Percentiles rank a stretch among this genome's conserved stretches.
Evolutionary conservation across 2,797 vertebrate genomes (phyloP).

Genomic region (Sebastes glaucus): DNA sequence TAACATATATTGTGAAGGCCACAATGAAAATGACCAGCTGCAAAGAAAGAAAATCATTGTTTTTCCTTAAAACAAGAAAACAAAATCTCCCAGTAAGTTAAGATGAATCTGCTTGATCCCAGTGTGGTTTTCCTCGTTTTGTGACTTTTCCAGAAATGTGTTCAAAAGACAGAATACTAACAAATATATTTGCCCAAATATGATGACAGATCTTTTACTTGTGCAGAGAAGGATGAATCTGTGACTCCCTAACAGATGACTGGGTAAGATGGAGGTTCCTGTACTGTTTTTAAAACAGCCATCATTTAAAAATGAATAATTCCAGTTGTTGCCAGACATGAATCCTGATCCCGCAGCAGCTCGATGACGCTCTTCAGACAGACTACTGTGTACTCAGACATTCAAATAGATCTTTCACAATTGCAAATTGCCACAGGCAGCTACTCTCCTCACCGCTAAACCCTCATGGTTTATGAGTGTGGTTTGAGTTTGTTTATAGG

Average conservation of each 20-base stretch:
- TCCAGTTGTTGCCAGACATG: constrained; percentile 32
- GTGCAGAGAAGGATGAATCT: neutral
- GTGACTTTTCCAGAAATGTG: neutral
- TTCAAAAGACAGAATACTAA: neutral
- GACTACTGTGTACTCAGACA: neutral
- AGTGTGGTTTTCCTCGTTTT: neutral
- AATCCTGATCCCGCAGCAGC: constrained; percentile 1
- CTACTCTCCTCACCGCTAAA: constrained; percentile 6
- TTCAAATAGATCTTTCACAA: neutral
- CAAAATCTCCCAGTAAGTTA: neutral
- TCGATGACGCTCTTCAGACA: neutral
- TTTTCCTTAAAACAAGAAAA: neutral
- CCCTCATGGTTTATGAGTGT: constrained; percentile 12
- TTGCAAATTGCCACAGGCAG: neutral
- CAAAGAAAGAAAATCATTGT: neutral
- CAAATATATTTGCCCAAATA: neutral
- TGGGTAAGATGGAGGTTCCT: neutral
- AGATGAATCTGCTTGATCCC: neutral
- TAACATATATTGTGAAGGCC: no score
- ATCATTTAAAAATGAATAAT: neutral
- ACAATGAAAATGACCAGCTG: neutral
- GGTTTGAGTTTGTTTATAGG: constrained; percentile 38
- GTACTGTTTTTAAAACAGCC: constrained; percentile 18
- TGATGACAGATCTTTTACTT: neutral
- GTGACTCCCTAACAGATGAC: neutral